These are phyloP conservation scores for Chaunax sp. DNA, from an alignment of 2,797 vertebrate species.

Conservation along the genomic window DNA sequence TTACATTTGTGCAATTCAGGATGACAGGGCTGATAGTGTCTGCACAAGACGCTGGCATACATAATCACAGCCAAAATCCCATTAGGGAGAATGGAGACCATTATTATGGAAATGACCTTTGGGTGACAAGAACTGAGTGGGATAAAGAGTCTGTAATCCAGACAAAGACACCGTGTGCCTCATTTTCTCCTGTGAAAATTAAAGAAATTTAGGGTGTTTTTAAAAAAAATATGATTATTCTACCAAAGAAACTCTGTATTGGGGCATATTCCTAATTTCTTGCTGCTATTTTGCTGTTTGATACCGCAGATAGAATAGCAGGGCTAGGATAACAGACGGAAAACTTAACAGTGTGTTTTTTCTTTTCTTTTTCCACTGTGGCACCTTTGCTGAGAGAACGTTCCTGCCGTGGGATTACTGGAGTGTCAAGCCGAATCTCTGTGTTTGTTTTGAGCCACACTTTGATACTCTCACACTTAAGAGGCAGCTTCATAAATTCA, in stretches of 20 bases:
- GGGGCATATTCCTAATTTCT: too few relatives aligned
- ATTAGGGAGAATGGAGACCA: constrained; percentile 76
- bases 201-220: constrained; percentile 40
- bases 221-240: too few relatives aligned
- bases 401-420: constrained; percentile 71
- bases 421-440: constrained; percentile 73
- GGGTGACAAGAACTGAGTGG: constrained; percentile 76
- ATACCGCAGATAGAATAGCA: constrained; percentile 22
- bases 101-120: constrained; percentile 86
- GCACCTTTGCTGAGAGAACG: constrained; percentile 63
- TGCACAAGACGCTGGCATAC: constrained; percentile 73
- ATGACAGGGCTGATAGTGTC: constrained; percentile 78
- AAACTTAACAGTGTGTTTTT: constrained; percentile 20
- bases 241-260: too few relatives aligned
- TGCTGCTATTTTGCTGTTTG: constrained; percentile 23
- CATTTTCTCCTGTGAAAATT: constrained; percentile 59
- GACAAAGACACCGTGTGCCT: constrained; percentile 65
- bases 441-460: constrained; percentile 78
- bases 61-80: constrained; percentile 81
- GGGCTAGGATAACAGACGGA: constrained; percentile 26
- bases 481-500: constrained; percentile 80
- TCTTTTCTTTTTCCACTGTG: constrained; percentile 26
- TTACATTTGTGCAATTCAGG: constrained; percentile 80
- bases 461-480: constrained; percentile 78
- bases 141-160: constrained; percentile 77